Conservation (phyloP, 1,140 invertebrate genomes). For the Drosophila arawakana region DNA sequence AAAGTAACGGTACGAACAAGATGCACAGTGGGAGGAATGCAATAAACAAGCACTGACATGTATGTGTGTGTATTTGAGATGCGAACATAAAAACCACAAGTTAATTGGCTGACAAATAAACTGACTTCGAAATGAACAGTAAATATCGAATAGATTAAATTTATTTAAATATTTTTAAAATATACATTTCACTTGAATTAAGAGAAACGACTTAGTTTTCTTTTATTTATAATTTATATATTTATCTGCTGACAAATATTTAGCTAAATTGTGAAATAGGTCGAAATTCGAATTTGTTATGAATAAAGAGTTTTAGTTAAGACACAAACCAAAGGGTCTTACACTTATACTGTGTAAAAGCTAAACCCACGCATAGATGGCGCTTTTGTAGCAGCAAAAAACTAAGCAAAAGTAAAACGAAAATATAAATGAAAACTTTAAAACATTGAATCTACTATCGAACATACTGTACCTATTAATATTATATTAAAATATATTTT, state of each 20-base stretch:
- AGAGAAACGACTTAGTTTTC: too few relatives aligned
- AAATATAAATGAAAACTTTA: not conserved
- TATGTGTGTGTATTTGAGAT: not conserved
- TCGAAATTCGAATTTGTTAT: not conserved
- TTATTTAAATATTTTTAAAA: too few relatives aligned
- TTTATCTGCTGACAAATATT: not conserved
- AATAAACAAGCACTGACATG: constrained; percentile 34
- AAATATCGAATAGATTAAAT: too few relatives aligned
- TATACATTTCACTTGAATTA: too few relatives aligned
- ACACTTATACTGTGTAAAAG: not conserved
- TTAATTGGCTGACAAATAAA: constrained; percentile 15
- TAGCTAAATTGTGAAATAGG: not conserved
- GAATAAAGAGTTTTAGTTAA: not conserved
- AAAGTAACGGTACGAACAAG: not conserved
- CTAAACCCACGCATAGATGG: not conserved
- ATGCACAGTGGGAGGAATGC: not conserved
- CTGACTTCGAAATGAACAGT: too few relatives aligned
- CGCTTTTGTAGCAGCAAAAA: not conserved
- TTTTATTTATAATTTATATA: too few relatives aligned
- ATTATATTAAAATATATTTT: too few relatives aligned
- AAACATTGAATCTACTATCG: too few relatives aligned
- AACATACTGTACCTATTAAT: too few relatives aligned
- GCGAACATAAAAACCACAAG: constrained; percentile 4
- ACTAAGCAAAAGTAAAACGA: not conserved
- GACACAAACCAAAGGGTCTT: not conserved